These are phyloP conservation scores for Coptodon rendalli DNA, from an alignment of 2,113 vertebrate species.

Conservation along the genomic window DNA sequence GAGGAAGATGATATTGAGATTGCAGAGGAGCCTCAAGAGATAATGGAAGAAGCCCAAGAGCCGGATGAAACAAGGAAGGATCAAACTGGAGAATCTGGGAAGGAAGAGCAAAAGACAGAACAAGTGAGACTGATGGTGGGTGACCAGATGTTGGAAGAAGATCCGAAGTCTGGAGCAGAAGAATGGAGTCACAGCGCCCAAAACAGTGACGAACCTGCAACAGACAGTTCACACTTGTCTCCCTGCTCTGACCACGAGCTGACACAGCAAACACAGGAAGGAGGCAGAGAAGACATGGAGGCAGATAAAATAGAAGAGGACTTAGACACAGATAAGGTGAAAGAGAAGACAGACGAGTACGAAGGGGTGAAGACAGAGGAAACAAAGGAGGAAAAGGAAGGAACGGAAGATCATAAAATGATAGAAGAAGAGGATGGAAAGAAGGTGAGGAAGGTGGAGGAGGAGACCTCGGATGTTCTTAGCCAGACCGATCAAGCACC, in stretches of 20 bases:
- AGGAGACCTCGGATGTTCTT: background rate
- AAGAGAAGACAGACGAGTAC: background rate
- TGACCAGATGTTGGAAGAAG: conserved; percentile 2
- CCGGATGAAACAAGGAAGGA: background rate
- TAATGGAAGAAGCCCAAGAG: conserved; percentile 34
- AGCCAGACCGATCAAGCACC: background rate
- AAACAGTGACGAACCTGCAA: conserved; percentile 12
- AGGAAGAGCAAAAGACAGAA: background rate
- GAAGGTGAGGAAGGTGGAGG: background rate
- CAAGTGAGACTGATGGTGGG: conserved; percentile 4
- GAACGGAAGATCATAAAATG: background rate
- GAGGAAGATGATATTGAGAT: conserved; percentile 58
- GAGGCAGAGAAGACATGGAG: background rate
- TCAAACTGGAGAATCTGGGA: background rate
- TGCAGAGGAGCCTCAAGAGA: conserved; percentile 56
- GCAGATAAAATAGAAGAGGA: background rate
- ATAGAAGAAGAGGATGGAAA: background rate
- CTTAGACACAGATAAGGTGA: background rate
- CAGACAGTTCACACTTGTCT: conserved; percentile 39
- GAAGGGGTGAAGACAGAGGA: background rate
- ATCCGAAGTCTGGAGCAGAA: conserved; percentile 34
- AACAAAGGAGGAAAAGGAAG: background rate
- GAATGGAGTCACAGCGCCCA: conserved; percentile 38
- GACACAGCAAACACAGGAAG: background rate
- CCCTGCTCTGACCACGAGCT: conserved; percentile 34